phyloP scores from a whole-genome alignment of 2,888 invertebrate genomes.

The Lucinisca nassula region DNA sequence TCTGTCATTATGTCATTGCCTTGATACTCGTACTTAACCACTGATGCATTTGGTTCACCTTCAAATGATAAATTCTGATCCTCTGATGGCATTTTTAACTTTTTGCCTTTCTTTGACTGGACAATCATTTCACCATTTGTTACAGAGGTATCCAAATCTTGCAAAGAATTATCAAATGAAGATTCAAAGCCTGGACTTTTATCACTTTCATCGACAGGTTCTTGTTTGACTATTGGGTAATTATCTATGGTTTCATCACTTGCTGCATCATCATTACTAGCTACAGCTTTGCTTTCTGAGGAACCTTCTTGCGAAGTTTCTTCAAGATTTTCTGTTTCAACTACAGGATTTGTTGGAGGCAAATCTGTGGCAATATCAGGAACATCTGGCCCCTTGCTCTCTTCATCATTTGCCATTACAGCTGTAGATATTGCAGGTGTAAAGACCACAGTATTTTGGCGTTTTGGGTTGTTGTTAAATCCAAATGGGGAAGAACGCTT shows the following conservation, averaged over 20 bases:
- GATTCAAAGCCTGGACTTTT: background rate
- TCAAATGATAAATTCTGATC: background rate
- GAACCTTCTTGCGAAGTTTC: background rate
- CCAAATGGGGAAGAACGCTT: background rate
- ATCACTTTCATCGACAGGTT: background rate
- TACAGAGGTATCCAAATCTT: background rate
- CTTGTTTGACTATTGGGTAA: background rate
- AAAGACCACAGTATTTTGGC: background rate
- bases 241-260: conserved; percentile 8
- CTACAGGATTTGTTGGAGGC: background rate
- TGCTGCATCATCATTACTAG: background rate
- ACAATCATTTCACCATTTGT: background rate
- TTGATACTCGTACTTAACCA: background rate
- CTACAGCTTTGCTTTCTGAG: background rate
- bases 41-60: background rate
- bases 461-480: background rate
- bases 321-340: background rate
- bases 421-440: background rate
- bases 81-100: background rate
- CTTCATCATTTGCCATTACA: background rate
- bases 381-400: background rate
- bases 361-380: background rate
- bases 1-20: background rate
- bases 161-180: background rate
- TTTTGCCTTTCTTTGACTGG: background rate